A percentile compares a stretch with the other conserved stretches of the same genome.
Evolutionary conservation across 64 coral and sea anemone species (phyloP).

Genomic region (Trachythela sp.): DNA sequence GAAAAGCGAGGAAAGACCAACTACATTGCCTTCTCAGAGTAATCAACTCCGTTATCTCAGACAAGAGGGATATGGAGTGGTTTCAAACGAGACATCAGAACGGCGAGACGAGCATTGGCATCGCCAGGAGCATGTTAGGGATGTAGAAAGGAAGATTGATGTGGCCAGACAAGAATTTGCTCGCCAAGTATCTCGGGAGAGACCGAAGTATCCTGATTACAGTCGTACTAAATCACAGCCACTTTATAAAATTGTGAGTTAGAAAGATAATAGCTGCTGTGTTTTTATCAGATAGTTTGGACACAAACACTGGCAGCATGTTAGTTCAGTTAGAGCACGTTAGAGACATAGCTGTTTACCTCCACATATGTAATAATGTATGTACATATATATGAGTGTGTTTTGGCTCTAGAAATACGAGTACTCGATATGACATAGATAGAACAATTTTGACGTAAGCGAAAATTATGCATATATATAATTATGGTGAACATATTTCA

Average conservation of each 20-base stretch:
- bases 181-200: constrained; percentile 51
- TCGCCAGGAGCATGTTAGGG: constrained; percentile 54
- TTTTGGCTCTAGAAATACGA: no score
- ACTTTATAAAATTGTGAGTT: constrained; percentile 83
- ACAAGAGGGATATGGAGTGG: constrained; percentile 68
- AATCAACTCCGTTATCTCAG: constrained; percentile 83
- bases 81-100: constrained; percentile 70
- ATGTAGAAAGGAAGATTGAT: constrained; percentile 56
- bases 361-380: no score
- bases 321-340: no score
- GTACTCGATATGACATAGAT: no score
- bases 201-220: constrained; percentile 71
- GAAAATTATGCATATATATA: no score
- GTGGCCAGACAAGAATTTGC: constrained; percentile 93
- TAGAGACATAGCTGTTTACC: no score
- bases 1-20: constrained; percentile 70
- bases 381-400: no score
- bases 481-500: no score
- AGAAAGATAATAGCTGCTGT: not conserved
- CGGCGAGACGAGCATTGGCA: constrained; percentile 63
- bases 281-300: no score
- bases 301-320: no score
- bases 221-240: constrained; percentile 59
- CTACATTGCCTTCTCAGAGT: constrained; percentile 63
- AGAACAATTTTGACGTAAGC: no score